phyloP scores from a whole-genome alignment of 2,113 vertebrate species.

The Xenotilapia longispinis region DNA sequence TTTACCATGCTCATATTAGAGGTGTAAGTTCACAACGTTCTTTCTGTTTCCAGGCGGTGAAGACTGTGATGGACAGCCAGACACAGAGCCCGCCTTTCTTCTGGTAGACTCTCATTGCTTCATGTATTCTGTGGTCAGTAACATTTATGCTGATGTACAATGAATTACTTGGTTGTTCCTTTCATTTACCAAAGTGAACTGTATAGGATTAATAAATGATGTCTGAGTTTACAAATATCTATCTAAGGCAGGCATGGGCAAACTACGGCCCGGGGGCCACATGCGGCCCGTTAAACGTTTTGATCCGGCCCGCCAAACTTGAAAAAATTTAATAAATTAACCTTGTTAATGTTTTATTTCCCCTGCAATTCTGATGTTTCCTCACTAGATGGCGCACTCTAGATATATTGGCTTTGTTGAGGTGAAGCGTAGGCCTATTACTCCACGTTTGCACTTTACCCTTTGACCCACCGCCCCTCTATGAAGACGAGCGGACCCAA shows the following conservation, averaged over 20 bases:
- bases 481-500: no score
- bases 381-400: no score
- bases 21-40: background rate
- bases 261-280: no score
- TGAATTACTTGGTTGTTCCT: background rate
- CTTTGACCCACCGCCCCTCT: no score
- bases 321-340: no score
- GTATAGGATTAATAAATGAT: background rate
- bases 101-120: background rate
- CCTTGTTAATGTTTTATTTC: no score
- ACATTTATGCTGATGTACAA: background rate
- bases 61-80: background rate
- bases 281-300: no score
- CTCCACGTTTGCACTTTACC: no score
- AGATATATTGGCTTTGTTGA: no score
- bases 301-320: no score
- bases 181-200: background rate
- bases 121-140: background rate
- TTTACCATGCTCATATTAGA: background rate
- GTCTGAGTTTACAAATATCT: background rate
- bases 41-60: background rate
- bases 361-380: no score
- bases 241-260: background rate
- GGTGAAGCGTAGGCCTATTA: no score
- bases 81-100: accelerated